phyloP scores from a whole-genome alignment of 2,113 vertebrate genomes.

The Scalopus aquaticus region DNA sequence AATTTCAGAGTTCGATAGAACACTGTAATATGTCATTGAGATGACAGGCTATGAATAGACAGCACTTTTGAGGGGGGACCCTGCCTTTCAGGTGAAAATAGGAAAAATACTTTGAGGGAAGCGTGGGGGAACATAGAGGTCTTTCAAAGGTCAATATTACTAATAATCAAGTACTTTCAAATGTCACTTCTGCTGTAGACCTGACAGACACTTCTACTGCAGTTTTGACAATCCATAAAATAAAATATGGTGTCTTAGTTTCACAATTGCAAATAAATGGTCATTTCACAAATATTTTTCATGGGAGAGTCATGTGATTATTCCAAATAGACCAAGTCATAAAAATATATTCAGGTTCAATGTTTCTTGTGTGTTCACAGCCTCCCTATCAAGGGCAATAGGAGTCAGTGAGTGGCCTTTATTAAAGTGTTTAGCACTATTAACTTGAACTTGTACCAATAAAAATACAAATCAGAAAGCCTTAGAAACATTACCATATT shows the following conservation, averaged over 20 bases:
- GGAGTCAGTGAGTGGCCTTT: not conserved
- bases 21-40: not conserved
- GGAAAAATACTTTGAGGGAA: conserved; percentile 31
- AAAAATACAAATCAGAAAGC: not conserved
- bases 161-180: not conserved
- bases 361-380: not conserved
- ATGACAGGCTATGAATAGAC: not conserved
- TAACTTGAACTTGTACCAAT: not conserved
- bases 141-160: not conserved
- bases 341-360: not conserved
- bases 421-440: not conserved
- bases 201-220: not conserved
- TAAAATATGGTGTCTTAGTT: not conserved
- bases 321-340: not conserved
- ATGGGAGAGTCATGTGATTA: not conserved
- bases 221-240: not conserved
- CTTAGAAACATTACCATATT: not conserved
- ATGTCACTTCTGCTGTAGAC: not conserved
- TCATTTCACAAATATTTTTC: conserved; percentile 7
- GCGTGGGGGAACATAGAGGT: not conserved
- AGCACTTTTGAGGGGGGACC: not conserved
- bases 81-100: conserved; percentile 13
- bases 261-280: not conserved
- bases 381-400: not conserved
- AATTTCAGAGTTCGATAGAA: not conserved